phyloP scores from a whole-genome alignment of 2,888 invertebrate species.

The Drosophila meridiana region DNA sequence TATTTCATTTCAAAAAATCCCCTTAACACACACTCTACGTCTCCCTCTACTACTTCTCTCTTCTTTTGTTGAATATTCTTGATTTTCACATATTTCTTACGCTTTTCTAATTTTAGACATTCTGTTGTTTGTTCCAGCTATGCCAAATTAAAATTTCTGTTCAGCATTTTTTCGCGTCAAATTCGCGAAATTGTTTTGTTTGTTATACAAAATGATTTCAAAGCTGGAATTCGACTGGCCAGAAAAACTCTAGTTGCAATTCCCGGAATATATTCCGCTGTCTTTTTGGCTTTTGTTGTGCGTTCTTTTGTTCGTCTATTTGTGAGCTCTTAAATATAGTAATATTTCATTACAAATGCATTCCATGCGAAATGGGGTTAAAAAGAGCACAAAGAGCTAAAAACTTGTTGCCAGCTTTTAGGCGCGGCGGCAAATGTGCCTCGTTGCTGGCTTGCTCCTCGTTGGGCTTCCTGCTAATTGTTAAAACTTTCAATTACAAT shows the following conservation, averaged over 20 bases:
- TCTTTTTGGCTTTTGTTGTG: neutral
- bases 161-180: neutral
- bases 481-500: conserved; percentile 67
- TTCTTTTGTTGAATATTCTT: neutral
- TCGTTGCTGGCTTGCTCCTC: conserved; percentile 1
- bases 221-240: conserved; percentile 17
- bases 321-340: conserved; percentile 24
- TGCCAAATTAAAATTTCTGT: conserved; percentile 10
- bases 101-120: neutral
- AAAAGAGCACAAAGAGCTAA: conserved; percentile 12
- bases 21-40: neutral
- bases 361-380: conserved; percentile 16
- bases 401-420: conserved; percentile 54
- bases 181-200: conserved; percentile 7
- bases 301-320: neutral
- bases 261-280: neutral
- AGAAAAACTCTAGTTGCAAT: conserved; percentile 16
- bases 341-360: conserved; percentile 47
- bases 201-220: conserved; percentile 14
- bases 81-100: neutral
- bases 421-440: conserved; percentile 18
- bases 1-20: too few species aligned
- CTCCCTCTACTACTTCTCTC: neutral
- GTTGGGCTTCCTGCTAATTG: conserved; percentile 58
- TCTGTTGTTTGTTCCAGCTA: neutral